Evolutionary conservation across 2,113 vertebrate species (phyloP).

Genomic region (Nematolebias whitei): DNA sequence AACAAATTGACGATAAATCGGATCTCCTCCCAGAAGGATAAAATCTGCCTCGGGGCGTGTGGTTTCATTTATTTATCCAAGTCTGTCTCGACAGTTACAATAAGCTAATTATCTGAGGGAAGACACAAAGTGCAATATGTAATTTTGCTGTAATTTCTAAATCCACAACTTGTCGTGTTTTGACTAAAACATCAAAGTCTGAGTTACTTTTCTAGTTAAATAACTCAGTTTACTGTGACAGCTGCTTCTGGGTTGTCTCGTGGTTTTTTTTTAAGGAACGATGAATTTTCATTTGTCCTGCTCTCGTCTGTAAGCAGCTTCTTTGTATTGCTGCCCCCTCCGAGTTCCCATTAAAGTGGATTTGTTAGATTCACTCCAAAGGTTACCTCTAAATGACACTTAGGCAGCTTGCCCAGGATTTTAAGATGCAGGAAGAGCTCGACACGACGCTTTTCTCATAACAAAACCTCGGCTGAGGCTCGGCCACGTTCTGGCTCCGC

Average conservation of each 20-base stretch:
- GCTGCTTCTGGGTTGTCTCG: not conserved
- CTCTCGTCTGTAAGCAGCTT: constrained; percentile 18
- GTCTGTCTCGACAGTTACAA: too few species aligned
- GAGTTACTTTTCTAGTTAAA: not conserved
- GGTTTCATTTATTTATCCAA: too few species aligned
- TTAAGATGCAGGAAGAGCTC: not conserved
- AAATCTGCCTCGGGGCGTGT: too few species aligned
- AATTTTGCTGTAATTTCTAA: too few species aligned
- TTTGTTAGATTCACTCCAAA: constrained; percentile 24
- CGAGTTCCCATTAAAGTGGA: constrained; percentile 10
- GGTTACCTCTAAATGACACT: constrained; percentile 1
- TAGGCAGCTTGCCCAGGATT: constrained; percentile 15
- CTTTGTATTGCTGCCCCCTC: constrained; percentile 11
- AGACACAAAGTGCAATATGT: too few species aligned
- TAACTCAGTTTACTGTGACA: not conserved
- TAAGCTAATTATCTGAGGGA: too few species aligned
- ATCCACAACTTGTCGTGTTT: too few species aligned
- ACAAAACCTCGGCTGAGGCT: not conserved
- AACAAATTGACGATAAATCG: too few species aligned
- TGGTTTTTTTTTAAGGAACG: not conserved
- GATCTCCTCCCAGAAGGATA: too few species aligned
- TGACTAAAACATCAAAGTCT: not conserved
- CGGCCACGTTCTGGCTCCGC: too few species aligned
- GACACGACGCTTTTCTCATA: not conserved
- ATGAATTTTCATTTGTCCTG: not conserved